These are phyloP conservation scores for Hyles lineata DNA, from an alignment of 2,888 invertebrate genomes.

Conservation along the genomic window DNA sequence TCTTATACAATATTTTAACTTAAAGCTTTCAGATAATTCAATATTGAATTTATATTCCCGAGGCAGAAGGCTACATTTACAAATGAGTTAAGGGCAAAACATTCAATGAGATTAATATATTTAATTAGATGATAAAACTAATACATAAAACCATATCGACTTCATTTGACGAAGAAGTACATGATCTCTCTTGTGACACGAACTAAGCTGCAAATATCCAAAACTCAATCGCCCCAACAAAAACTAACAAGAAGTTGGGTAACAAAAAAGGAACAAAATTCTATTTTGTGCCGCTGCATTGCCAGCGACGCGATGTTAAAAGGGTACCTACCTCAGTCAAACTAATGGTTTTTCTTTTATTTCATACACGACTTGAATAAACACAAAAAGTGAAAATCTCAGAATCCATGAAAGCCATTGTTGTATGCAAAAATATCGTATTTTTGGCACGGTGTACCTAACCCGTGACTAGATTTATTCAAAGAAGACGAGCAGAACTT, in stretches of 20 bases:
- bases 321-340: constrained; percentile 28
- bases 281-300: neutral
- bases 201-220: too few relatives aligned
- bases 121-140: neutral
- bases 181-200: too few relatives aligned
- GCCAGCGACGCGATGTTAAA: constrained; percentile 12
- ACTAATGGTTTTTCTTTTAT: constrained; percentile 15
- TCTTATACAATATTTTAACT: neutral
- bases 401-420: neutral
- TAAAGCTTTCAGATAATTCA: neutral
- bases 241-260: neutral
- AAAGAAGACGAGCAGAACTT: neutral
- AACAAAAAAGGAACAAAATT: constrained; percentile 6
- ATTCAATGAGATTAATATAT: neutral
- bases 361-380: constrained; percentile 15
- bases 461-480: neutral
- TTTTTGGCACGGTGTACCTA: neutral
- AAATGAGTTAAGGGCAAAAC: neutral
- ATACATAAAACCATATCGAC: neutral
- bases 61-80: neutral
- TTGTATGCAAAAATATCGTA: too few relatives aligned
- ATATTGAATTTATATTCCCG: neutral
- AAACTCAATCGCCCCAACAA: neutral
- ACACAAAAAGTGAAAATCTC: constrained; percentile 10
- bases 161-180: neutral